Conservation (phyloP, 2,888 invertebrate genomes). For the Eudemis profundana region DNA sequence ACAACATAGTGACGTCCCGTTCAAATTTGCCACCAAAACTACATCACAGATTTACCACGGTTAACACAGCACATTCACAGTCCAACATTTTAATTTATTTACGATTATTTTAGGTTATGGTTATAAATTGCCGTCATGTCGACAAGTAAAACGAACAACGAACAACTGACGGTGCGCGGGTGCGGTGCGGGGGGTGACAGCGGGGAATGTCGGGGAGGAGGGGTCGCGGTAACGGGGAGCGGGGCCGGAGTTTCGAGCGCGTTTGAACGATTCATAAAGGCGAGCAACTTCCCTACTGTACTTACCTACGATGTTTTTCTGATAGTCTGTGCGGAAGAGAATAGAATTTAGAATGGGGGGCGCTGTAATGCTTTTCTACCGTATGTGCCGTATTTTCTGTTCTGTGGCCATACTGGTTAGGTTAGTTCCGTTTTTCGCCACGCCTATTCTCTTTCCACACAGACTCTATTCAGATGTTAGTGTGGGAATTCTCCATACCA, state of each 20-base stretch:
- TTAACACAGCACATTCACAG: constrained; percentile 1
- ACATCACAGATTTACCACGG: constrained; percentile 2
- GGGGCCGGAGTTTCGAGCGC: constrained; percentile 5
- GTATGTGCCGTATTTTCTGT: too few relatives aligned
- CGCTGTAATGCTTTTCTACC: too few relatives aligned
- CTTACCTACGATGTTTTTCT: too few relatives aligned
- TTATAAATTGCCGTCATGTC: constrained; percentile 17
- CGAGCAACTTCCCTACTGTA: too few relatives aligned
- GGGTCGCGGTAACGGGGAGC: constrained; percentile 3
- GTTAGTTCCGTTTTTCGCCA: too few relatives aligned
- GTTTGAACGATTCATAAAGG: constrained; percentile 13
- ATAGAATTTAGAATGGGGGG: too few relatives aligned
- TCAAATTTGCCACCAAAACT: constrained; percentile 12
- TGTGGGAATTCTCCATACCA: too few relatives aligned
- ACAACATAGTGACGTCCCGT: constrained; percentile 15
- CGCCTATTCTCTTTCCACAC: too few relatives aligned
- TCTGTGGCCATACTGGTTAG: too few relatives aligned
- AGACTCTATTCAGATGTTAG: too few relatives aligned
- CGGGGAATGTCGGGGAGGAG: not conserved
- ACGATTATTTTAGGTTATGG: constrained; percentile 23
- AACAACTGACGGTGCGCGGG: constrained; percentile 9
- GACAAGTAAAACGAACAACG: constrained; percentile 6
- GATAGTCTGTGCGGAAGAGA: too few relatives aligned
- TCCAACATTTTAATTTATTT: constrained; percentile 5
- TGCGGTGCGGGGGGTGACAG: constrained; percentile 14